Evolutionary conservation across 92 coral and sea anemone species (phyloP), one percentile per base, ranked within the genome.

Genomic region (Porites rus): DNA sequence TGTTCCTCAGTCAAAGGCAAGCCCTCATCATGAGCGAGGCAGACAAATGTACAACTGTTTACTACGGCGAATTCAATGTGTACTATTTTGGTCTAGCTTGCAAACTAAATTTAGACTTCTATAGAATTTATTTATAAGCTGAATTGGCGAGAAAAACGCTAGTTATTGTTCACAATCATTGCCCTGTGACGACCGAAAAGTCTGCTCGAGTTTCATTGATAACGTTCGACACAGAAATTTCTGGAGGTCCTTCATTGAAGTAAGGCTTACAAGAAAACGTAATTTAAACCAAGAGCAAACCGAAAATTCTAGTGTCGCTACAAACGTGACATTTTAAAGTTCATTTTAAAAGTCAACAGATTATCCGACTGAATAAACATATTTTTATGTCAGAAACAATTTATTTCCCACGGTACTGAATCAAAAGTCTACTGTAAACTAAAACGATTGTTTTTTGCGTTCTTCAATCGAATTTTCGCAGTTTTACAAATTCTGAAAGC

Each of bases 121-220:
- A 25, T 28, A 25, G 77, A 70, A 56, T 63, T 51, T 62, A 14
- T 83, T 46, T 77, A 14, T 60, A 83, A 62, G 52, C 51, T 50
- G 70, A 83, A 83, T 74, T 46, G 87, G 80, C 60, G 59, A 74
- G 73, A 74, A 72, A 83, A 72, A 62, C 64, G 63, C 73, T 50
- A 6, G 58, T 83, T 63, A 73, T 83, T 83, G 87, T 83, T 83
- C 87, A 50, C 38, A 72, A 7, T 51, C 87, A 83, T 20, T 46
- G 80, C 63, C 11, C 62, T 74, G 65, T 65, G 54, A 83, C 69
- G 65, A 73, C 79, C 50, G 63, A 64, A 73, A 21, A 72, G 72
- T 73, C 79, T 71, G 78, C 70, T 83, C 11, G 19, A 28, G 28
- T 71, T 22, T 66, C 78, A 74, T 63, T 7, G 59, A 69, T 74